These are phyloP conservation scores for Frankliniella intonsa DNA, from an alignment of 2,888 invertebrate species.

Conservation along the genomic window DNA sequence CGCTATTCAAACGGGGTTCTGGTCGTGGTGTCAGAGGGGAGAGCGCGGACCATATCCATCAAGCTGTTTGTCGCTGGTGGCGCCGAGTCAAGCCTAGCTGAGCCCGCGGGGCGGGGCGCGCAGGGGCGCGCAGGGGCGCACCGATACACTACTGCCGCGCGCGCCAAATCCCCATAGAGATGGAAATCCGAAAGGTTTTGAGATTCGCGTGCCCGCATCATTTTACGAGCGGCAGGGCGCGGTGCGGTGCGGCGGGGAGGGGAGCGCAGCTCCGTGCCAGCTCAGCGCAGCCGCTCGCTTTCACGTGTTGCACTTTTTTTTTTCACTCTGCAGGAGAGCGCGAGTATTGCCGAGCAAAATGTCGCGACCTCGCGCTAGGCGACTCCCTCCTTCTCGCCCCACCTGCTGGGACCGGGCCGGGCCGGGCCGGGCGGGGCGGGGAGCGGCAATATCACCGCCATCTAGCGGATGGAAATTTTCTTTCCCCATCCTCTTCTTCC, in stretches of 20 bases:
- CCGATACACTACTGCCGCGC: not conserved
- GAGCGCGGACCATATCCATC: not conserved
- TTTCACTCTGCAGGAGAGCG: not conserved
- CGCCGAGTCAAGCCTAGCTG: not conserved
- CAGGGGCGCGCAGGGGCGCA: not conserved
- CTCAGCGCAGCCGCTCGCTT: not conserved
- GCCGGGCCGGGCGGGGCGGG: no score
- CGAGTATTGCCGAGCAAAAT: not conserved
- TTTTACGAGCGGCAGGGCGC: constrained; percentile 1
- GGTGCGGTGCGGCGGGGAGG: not conserved
- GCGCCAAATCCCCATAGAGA: constrained; percentile 16
- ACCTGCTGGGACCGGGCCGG: not conserved
- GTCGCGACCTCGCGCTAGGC: not conserved
- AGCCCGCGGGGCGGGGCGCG: not conserved
- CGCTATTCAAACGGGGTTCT: not conserved
- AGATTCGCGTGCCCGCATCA: constrained; percentile 18
- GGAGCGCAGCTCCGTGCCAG: not conserved
- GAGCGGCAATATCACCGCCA: no score
- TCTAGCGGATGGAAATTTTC: no score
- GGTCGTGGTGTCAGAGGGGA: no score
- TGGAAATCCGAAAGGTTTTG: constrained; percentile 25
- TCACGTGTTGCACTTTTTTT: not conserved
- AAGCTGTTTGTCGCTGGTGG: constrained; percentile 23
- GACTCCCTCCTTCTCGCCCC: not conserved
- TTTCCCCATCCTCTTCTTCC: not conserved